These are phyloP conservation scores for Abscondita cerata DNA, from an alignment of 2,888 invertebrate genomes.

Conservation along the genomic window DNA sequence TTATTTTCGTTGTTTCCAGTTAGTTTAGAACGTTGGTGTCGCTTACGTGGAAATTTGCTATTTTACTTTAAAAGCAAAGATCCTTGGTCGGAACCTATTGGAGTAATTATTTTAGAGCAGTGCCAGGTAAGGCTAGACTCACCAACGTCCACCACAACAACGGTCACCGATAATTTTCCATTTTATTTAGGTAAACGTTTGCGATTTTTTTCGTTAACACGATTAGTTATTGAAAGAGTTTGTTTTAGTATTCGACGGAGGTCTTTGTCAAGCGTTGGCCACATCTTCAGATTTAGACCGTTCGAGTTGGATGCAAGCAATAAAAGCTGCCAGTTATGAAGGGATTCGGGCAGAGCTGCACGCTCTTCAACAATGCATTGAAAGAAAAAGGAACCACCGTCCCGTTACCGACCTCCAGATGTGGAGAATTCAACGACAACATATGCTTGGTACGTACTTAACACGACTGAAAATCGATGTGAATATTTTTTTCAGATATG, in stretches of 20 bases:
- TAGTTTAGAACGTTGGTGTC: constrained; percentile 85
- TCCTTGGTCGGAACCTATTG: constrained; percentile 86
- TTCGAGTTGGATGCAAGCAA: constrained; percentile 83
- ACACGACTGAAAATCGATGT: constrained; percentile 3
- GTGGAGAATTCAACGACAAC: constrained; percentile 73
- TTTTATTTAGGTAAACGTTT: constrained; percentile 87
- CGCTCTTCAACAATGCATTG: constrained; percentile 65
- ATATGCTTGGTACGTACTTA: constrained; percentile 67
- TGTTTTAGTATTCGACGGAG: constrained; percentile 83
- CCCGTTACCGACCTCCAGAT: constrained; percentile 72
- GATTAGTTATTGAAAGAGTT: no score
- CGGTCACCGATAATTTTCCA: constrained; percentile 76
- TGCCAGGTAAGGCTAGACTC: constrained; percentile 77
- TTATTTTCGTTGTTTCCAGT: constrained; percentile 62
- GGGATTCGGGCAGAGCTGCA: constrained; percentile 78
- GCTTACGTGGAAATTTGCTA: constrained; percentile 88
- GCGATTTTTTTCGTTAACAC: no score
- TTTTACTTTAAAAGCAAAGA: constrained; percentile 93
- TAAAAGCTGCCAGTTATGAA: constrained; percentile 85
- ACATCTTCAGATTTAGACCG: constrained; percentile 82
- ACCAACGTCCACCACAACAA: constrained; percentile 63
- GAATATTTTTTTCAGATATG: constrained; percentile 68
- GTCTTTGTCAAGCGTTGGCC: constrained; percentile 80
- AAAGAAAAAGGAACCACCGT: constrained; percentile 68
- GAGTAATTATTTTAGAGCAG: constrained; percentile 87